Evolutionary conservation across 2,797 vertebrate genomes (phyloP).

Genomic region (Octomys mimax): DNA sequence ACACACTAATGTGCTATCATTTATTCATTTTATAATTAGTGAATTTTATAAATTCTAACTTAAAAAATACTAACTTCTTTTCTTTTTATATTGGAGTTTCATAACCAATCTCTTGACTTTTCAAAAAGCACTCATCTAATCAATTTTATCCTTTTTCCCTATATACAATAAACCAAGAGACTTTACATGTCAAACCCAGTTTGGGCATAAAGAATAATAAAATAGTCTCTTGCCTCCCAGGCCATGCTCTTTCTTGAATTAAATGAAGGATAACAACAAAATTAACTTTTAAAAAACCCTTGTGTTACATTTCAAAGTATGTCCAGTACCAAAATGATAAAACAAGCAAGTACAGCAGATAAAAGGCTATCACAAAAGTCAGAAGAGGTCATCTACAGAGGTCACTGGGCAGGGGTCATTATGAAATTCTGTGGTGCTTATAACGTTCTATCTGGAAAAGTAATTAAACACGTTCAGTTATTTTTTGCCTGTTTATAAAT

Average conservation of each 20-base stretch:
- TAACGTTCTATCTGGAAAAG: not conserved
- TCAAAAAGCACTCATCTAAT: not conserved
- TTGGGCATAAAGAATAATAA: not conserved
- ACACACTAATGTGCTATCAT: not conserved
- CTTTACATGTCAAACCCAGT: not conserved
- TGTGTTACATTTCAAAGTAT: not conserved
- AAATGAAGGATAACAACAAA: not conserved
- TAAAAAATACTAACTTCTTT: not conserved
- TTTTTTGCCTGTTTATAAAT: not conserved
- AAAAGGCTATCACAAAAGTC: not conserved
- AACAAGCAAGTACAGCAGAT: not conserved
- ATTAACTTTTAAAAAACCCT: not conserved
- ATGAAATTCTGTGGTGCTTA: not conserved
- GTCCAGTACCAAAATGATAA: not conserved
- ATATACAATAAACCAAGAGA: not conserved
- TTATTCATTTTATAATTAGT: not conserved
- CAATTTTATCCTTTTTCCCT: not conserved
- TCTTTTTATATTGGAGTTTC: not conserved
- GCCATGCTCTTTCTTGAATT: not conserved
- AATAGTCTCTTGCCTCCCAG: not conserved
- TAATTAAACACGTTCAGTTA: not conserved
- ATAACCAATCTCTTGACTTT: not conserved
- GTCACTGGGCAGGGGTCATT: no score
- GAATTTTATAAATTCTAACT: slow-evolving; percentile 7
- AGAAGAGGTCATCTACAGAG: no score